These are phyloP conservation scores for Dasysyrphus albostriatus DNA, from an alignment of 2,888 invertebrate species.

Conservation along the genomic window DNA sequence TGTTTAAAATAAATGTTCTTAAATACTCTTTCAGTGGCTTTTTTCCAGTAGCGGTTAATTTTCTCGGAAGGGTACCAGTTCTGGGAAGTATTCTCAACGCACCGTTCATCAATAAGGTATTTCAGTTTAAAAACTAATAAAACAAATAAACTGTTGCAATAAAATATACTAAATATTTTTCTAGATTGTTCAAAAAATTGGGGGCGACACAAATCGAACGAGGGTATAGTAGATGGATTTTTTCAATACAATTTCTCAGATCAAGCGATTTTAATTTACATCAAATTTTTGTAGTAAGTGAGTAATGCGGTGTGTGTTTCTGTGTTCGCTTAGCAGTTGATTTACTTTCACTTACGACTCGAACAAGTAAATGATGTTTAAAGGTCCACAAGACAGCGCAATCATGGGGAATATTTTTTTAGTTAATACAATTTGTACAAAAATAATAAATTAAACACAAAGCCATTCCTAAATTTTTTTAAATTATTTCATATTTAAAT, in stretches of 20 bases:
- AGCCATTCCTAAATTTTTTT: constrained; percentile 43
- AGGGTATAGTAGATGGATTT: constrained; percentile 87
- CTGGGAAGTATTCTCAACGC: constrained; percentile 94
- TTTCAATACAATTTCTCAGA: constrained; percentile 35
- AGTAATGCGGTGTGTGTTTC: constrained; percentile 51
- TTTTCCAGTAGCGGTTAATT: constrained; percentile 97
- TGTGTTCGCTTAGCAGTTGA: constrained; percentile 49
- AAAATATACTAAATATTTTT: constrained; percentile 80
- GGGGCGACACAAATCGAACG: constrained; percentile 92
- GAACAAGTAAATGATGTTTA: constrained; percentile 36
- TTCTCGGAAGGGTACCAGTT: constrained; percentile 96
- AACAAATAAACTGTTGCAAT: background rate
- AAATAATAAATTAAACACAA: constrained; percentile 48
- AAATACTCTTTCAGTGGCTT: constrained; percentile 90
- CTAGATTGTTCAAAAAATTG: constrained; percentile 91
- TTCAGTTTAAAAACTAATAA: constrained; percentile 78
- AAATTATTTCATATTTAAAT: constrained; percentile 18
- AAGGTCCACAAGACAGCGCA: constrained; percentile 50
- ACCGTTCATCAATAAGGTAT: constrained; percentile 94
- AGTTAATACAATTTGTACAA: constrained; percentile 54
- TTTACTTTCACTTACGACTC: constrained; percentile 50
- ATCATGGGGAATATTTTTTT: constrained; percentile 22
- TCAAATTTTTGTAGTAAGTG: constrained; percentile 76
- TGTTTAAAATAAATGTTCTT: too few species aligned
- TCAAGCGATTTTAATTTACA: constrained; percentile 76